A percentile compares a stretch with the other conserved stretches of the same genome.
These are phyloP conservation scores for Chaetodon trifascialis DNA, from an alignment of 2,113 vertebrate genomes.

Conservation along the genomic window DNA sequence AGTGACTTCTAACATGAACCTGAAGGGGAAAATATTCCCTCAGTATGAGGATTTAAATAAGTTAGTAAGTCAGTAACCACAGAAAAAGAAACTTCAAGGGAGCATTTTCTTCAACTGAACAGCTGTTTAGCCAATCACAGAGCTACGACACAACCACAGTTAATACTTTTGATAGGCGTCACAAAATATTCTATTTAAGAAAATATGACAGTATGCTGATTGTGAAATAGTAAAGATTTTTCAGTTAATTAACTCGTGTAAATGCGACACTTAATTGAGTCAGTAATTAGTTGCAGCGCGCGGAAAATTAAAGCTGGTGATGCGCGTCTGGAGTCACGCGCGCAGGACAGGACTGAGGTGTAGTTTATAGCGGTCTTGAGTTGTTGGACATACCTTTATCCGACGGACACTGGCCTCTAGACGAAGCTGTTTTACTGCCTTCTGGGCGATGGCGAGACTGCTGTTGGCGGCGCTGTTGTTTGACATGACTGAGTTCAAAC, in stretches of 20 bases:
- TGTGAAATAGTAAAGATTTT: background rate
- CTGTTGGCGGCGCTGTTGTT: slow-evolving; percentile 69
- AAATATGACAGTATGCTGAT: background rate
- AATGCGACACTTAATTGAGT: no score
- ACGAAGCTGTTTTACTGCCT: slow-evolving; percentile 74
- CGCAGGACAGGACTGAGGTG: background rate
- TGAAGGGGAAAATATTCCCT: background rate
- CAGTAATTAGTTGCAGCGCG: background rate
- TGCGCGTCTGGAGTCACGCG: background rate
- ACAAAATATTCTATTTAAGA: background rate
- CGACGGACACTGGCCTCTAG: slow-evolving; percentile 74
- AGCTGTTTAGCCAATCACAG: background rate
- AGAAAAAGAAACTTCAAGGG: no score
- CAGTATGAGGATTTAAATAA: background rate
- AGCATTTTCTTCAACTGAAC: background rate
- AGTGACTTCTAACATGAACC: background rate
- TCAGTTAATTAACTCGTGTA: background rate
- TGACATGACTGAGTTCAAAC: slow-evolving; percentile 58
- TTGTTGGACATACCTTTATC: slow-evolving; percentile 53
- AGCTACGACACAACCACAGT: background rate
- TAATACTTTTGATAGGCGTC: background rate
- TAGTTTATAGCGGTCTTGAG: background rate
- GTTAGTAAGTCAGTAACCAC: no score
- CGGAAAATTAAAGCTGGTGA: background rate
- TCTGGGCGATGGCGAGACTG: slow-evolving; percentile 69